Conservation (phyloP, 2,888 invertebrate genomes). For the Pseudococcus longispinus region DNA sequence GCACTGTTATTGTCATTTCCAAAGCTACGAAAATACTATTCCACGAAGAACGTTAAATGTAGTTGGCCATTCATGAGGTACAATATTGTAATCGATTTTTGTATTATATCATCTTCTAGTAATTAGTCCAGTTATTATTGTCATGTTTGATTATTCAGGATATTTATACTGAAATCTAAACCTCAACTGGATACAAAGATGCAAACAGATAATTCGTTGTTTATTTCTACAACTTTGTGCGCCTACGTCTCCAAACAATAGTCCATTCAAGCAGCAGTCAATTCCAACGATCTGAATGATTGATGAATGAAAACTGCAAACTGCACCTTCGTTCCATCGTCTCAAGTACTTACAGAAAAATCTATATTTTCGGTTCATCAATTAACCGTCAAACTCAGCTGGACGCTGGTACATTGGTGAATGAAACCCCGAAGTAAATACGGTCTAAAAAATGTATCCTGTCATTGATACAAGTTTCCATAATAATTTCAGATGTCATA, state of each 20-base stretch:
- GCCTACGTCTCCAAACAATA: background rate
- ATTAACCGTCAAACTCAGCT: background rate
- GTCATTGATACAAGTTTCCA: background rate
- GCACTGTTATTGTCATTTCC: too few relatives aligned
- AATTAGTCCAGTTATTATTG: background rate
- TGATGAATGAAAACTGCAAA: conserved; percentile 9
- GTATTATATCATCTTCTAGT: background rate
- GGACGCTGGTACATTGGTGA: background rate
- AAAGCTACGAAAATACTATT: background rate
- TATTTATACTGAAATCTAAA: background rate
- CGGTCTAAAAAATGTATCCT: background rate
- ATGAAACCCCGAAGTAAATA: background rate
- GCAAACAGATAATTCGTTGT: background rate
- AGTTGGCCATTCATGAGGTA: background rate
- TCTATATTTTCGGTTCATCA: background rate
- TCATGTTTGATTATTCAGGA: background rate
- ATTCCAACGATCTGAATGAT: background rate
- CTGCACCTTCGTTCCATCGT: background rate
- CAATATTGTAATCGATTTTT: background rate
- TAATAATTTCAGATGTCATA: background rate
- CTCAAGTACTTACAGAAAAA: background rate
- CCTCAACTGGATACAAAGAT: background rate
- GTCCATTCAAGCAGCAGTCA: background rate
- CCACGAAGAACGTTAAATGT: background rate
- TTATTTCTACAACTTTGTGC: background rate